Evolutionary conservation across 2,888 invertebrate species (phyloP).

Genomic region (Liposcelis brunnea): DNA sequence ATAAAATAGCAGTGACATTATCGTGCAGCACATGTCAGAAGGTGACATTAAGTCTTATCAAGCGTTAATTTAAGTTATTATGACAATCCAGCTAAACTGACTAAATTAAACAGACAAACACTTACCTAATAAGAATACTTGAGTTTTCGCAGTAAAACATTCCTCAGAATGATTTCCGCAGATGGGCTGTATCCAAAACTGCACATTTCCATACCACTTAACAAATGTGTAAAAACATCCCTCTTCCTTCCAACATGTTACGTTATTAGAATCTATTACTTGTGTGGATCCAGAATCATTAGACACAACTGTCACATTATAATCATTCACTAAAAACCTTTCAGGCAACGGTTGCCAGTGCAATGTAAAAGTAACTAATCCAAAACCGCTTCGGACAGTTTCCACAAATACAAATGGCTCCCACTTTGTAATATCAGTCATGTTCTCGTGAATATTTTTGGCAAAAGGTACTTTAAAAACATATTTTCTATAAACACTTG

Average conservation of each 20-base stretch:
- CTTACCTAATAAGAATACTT: not conserved
- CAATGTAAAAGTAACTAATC: not conserved
- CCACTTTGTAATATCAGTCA: too few relatives aligned
- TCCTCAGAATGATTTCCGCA: not conserved
- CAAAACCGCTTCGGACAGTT: not conserved
- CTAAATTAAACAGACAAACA: too few relatives aligned
- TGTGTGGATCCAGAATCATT: not conserved
- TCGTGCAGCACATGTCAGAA: too few relatives aligned
- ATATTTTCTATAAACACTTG: not conserved
- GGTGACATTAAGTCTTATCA: too few relatives aligned
- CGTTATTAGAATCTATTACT: not conserved
- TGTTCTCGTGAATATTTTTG: not conserved
- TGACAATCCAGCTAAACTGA: too few relatives aligned
- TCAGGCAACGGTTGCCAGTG: slow-evolving; percentile 1
- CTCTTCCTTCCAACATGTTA: not conserved
- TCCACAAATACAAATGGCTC: not conserved
- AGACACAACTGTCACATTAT: not conserved
- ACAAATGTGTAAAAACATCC: not conserved
- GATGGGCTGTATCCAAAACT: not conserved
- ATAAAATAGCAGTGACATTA: too few relatives aligned
- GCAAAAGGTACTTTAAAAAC: slow-evolving; percentile 1
- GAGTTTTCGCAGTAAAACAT: not conserved
- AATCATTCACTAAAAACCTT: not conserved
- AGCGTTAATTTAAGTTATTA: too few relatives aligned
- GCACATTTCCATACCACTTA: slow-evolving; percentile 6